A percentile compares a stretch with the other conserved stretches of the same genome.
Conservation (phyloP, 2,888 invertebrate species). For the Sinohyriopsis cumingii region DNA sequence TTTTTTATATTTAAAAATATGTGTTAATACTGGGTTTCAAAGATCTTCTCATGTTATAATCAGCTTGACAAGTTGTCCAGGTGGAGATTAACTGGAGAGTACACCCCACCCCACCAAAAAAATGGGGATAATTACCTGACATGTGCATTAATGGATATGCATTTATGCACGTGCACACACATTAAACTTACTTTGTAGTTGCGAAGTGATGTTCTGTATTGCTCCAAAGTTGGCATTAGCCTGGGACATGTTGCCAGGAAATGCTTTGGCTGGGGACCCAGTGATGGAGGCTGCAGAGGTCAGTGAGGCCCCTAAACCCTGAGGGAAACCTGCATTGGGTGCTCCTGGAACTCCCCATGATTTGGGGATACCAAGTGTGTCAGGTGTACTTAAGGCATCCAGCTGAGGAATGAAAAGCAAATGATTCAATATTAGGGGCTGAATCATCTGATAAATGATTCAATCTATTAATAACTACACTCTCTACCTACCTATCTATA, state of each 20-base stretch:
- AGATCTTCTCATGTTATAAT: too few species aligned
- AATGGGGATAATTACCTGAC: background rate
- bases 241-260: conserved; percentile 43
- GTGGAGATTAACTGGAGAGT: background rate
- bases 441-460: too few species aligned
- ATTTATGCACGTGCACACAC: background rate
- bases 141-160: background rate
- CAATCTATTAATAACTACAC: too few species aligned
- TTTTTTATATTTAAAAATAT: too few species aligned
- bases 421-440: background rate
- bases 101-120: background rate
- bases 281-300: conserved; percentile 48
- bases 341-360: conserved; percentile 45
- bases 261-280: conserved; percentile 67
- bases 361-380: conserved; percentile 47
- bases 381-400: conserved; percentile 29
- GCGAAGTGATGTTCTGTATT: conserved; percentile 61
- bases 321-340: conserved; percentile 44
- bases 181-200: conserved; percentile 61
- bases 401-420: conserved; percentile 24
- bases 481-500: too few species aligned
- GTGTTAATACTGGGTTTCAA: too few species aligned
- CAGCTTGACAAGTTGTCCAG: too few species aligned
- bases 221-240: conserved; percentile 37
- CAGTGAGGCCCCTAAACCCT: conserved; percentile 36